Evolutionary conservation across 64 coral and sea anemone species (phyloP), one percentile per base, ranked within the genome.

Genomic region (Dendronephthya gigantea): DNA sequence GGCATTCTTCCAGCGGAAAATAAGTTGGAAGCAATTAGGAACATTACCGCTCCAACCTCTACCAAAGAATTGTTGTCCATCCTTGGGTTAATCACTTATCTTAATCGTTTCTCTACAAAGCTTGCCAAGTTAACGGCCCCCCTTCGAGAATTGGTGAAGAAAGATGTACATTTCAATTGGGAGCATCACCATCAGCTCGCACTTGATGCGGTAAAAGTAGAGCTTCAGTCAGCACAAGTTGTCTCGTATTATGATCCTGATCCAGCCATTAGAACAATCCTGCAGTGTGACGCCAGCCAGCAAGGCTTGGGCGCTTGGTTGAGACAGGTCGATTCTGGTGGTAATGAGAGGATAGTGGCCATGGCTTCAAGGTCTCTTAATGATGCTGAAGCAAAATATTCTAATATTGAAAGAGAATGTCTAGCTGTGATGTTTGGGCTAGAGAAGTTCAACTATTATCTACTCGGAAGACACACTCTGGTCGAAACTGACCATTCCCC

Each of bases 381-480:
- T 38, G 75, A 59, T 23, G 83, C 74, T 1, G 76, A 88, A 81
- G 72, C 86, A 23, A 91, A 66, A 38, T 91, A 85, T 35, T 88
- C 82, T 19, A 81, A 88, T 35, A 88, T 88, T 23, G 85, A 88
- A 83, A 14, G 85, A 74, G 68, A 91, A 70, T 84, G 86, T 17
- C 37, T 88, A 79, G 85, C 47, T 28, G 65, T 88, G n/a, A 86
- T 82, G 86, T 88, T 49, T 38, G 75, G 75, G 25, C 47, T 84
- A 0, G 86, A 88, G 82, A 91, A 91, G 48, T 91, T 88, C 59
- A 48, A 88, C 14, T 91, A 91, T 72, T 91, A 91, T 35, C 82
- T 91, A 36, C 65, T 76, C 5, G 59, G 88, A n/a, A 68, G 88
- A 75, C 55, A 90, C 33, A 33, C 37, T 12, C 12, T 79, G 7